Evolutionary conservation across 2,113 vertebrate species (phyloP), one percentile per base, ranked within the genome.

Genomic region (Syrrhaptes paradoxus): DNA sequence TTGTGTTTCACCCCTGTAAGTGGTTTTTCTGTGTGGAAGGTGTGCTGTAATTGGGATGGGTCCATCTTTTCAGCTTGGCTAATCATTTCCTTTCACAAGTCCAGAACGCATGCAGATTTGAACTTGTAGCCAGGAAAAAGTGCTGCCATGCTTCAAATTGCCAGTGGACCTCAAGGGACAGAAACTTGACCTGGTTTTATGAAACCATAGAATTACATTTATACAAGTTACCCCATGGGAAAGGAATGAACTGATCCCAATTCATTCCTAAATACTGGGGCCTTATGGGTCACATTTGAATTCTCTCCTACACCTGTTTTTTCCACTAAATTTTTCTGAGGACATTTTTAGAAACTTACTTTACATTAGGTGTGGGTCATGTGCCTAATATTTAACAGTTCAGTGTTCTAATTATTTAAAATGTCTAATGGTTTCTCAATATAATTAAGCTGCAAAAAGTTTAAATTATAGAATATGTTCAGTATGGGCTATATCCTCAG

Each of bases 141-240:
- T 87, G 95, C 96, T 98, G 93, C 97, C 94, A 96, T 97, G 97
- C 97, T 97, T 98, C 96, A 98, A 96, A 97, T 97, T 97, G 98
- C 97, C 96, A 92, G 89, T 96, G 95, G 95, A 98, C 86, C 97
- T 97, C 97, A 67, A 97, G 98, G 97, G 98, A 98, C 86, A 97
- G 97, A 98, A 98, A 98, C 97, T 97, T 98, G 98, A 98, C 97
- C 98, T 98, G 98, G 97, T 98, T 98, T 98, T 98, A 98, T 98
- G 98, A 98, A 98, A 98, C 97, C 97, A 98, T 97, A 98, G 98
- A 98, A 98, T 98, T 98, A 98, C 97, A 98, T 98, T 98, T 98
- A 98, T 98, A 97, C 97, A 97, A 97, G 97, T 97, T 98, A 97
- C 71, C 98, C 97, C 97, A 91, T 96, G 98, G 97, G 98, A 97